These are phyloP conservation scores for Cichladusa arquata DNA, from an alignment of 2,113 vertebrate species.

Conservation along the genomic window DNA sequence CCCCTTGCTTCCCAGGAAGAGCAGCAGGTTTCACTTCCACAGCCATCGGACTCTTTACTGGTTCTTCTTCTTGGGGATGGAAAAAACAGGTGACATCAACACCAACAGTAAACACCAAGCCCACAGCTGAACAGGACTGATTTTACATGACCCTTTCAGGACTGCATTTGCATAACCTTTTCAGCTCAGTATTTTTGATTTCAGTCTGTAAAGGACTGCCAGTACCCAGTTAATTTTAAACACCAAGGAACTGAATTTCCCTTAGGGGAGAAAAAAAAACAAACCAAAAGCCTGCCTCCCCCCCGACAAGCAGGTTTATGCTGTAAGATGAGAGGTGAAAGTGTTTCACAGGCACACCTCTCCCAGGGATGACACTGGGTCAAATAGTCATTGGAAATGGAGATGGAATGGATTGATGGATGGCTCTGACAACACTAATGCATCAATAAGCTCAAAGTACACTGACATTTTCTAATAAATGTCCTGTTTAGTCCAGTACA, in stretches of 20 bases:
- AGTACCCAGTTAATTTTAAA: neutral
- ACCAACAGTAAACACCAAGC: constrained; percentile 83
- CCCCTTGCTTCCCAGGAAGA: constrained; percentile 83
- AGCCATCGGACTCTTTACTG: constrained; percentile 82
- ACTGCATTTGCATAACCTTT: constrained; percentile 56
- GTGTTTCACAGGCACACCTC: constrained; percentile 70
- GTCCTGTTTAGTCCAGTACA: constrained; percentile 65
- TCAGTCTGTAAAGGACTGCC: neutral
- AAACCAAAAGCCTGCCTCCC: neutral
- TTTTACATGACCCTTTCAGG: constrained; percentile 64
- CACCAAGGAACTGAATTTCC: neutral
- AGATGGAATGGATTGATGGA: constrained; percentile 44
- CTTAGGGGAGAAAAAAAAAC: neutral
- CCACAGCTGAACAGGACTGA: constrained; percentile 37
- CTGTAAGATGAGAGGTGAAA: constrained; percentile 77
- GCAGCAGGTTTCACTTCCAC: constrained; percentile 81
- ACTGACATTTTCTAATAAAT: constrained; percentile 41
- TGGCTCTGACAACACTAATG: constrained; percentile 48
- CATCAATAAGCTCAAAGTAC: constrained; percentile 25
- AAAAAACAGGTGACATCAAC: constrained; percentile 88
- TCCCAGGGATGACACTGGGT: constrained; percentile 57
- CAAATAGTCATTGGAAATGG: constrained; percentile 37
- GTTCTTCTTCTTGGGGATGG: constrained; percentile 76
- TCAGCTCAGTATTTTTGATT: constrained; percentile 56
- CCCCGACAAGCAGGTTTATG: neutral